phyloP scores from a whole-genome alignment of 1,140 invertebrate genomes.

The Drusus annulatus region DNA sequence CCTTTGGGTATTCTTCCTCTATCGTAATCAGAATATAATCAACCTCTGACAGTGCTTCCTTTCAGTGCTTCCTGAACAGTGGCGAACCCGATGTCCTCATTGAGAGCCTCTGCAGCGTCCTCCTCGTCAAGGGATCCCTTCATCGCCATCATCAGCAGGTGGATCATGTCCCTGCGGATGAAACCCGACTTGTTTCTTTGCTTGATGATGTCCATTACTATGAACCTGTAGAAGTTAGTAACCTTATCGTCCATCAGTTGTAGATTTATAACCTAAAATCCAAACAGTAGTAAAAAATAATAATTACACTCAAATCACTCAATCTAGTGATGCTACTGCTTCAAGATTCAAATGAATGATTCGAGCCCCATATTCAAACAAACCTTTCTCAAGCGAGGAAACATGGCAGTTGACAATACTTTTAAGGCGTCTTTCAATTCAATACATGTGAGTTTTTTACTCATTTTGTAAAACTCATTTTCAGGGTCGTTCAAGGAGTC shows the following conservation, averaged over 20 bases:
- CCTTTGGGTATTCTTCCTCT: too few species aligned
- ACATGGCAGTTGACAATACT: too few species aligned
- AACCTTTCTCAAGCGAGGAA: too few species aligned
- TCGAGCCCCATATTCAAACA: too few species aligned
- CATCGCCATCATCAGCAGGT: slow-evolving; percentile 40
- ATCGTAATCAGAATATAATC: too few species aligned
- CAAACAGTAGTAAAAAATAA: too few species aligned
- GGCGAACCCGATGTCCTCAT: slow-evolving; percentile 3
- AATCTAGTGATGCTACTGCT: too few species aligned
- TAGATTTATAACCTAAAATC: too few species aligned
- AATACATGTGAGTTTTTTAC: slow-evolving; percentile 1
- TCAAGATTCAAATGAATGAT: too few species aligned
- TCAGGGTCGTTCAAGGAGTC: slow-evolving; percentile 60
- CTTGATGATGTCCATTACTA: slow-evolving; percentile 35
- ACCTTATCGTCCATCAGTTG: too few species aligned
- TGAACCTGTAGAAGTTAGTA: neutral
- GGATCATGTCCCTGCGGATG: slow-evolving; percentile 40
- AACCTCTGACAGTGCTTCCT: neutral
- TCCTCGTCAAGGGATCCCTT: slow-evolving; percentile 46
- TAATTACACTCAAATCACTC: too few species aligned
- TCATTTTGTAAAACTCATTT: slow-evolving; percentile 61
- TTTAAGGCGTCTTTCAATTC: neutral
- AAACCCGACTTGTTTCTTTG: neutral
- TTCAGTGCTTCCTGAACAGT: slow-evolving; percentile 5
- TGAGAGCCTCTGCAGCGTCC: neutral